These are phyloP conservation scores for Drosophila flavopinicola DNA, from an alignment of 2,888 invertebrate species.

Conservation along the genomic window DNA sequence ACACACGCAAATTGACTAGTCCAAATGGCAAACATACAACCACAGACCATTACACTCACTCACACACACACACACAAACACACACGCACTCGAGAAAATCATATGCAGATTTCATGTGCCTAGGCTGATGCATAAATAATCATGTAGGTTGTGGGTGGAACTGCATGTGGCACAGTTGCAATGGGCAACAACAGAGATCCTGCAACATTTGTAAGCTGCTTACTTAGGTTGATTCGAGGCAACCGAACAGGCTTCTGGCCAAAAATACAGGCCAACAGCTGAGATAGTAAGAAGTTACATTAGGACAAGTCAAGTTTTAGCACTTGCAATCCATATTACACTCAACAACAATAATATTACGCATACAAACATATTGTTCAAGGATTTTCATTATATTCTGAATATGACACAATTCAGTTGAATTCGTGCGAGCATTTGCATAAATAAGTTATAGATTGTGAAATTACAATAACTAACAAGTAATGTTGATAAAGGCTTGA, in stretches of 20 bases:
- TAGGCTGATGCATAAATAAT: slow-evolving; percentile 70
- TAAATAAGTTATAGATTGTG: slow-evolving; percentile 1
- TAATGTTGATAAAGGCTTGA: neutral
- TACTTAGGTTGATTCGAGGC: slow-evolving; percentile 33
- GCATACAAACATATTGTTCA: neutral
- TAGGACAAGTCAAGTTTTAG: slow-evolving; percentile 19
- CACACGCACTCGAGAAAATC: slow-evolving; percentile 3
- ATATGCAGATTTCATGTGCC: slow-evolving; percentile 51
- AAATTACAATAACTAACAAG: neutral
- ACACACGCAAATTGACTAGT: slow-evolving; percentile 33
- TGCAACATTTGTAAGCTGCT: slow-evolving; percentile 54
- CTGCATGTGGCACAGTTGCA: slow-evolving; percentile 4
- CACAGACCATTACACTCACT: slow-evolving; percentile 2
- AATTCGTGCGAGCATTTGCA: slow-evolving; percentile 1
- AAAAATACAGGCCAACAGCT: slow-evolving; percentile 10
- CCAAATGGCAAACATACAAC: slow-evolving; percentile 26
- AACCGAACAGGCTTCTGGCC: slow-evolving; percentile 14
- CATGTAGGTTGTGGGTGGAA: slow-evolving; percentile 31
- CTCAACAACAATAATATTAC: slow-evolving; percentile 27
- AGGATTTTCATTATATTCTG: slow-evolving; percentile 35
- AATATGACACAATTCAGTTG: slow-evolving; percentile 3
- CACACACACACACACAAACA: neutral
- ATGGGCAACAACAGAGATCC: slow-evolving; percentile 3
- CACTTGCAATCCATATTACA: slow-evolving; percentile 22
- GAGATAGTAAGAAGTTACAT: slow-evolving; percentile 13